Evolutionary conservation across 92 coral and sea anemone genomes (phyloP).

Genomic region (Epizoanthus scotinus): DNA sequence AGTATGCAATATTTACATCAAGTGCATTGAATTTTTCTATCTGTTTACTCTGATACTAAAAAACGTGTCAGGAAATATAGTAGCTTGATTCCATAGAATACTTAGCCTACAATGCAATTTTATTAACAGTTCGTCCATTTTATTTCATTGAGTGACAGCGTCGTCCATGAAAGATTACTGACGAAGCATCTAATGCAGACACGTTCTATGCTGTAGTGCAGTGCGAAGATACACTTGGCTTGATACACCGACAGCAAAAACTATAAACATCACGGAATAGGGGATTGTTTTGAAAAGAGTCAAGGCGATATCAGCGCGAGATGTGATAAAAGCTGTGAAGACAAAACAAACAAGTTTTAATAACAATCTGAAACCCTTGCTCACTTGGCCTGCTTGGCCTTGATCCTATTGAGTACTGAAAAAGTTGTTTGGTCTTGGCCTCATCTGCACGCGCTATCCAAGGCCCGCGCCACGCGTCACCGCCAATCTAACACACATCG

Average conservation of each 20-base stretch:
- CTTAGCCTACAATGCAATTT: too few species aligned
- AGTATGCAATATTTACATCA: neutral
- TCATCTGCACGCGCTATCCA: too few species aligned
- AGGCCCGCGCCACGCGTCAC: too few species aligned
- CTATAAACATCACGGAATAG: conserved; percentile 8
- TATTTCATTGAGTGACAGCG: conserved; percentile 4
- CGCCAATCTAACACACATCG: too few species aligned
- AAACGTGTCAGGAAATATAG: conserved; percentile 7
- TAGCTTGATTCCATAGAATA: neutral
- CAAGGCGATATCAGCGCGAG: neutral
- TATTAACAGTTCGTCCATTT: conserved; percentile 20
- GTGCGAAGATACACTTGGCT: neutral
- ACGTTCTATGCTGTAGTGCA: neutral
- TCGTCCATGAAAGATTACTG: neutral
- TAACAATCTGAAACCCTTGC: conserved; percentile 32
- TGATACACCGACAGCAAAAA: conserved; percentile 3
- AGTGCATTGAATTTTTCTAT: too few species aligned
- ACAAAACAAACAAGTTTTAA: neutral
- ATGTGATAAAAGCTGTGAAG: neutral
- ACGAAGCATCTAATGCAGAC: neutral
- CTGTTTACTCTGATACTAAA: too few species aligned
- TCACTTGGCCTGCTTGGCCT: too few species aligned
- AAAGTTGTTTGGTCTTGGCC: too few species aligned
- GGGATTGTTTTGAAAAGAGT: neutral
- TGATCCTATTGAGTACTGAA: too few species aligned